Evolutionary conservation across 2,888 invertebrate species (phyloP).

Genomic region (Apomyelois bistriatella): DNA sequence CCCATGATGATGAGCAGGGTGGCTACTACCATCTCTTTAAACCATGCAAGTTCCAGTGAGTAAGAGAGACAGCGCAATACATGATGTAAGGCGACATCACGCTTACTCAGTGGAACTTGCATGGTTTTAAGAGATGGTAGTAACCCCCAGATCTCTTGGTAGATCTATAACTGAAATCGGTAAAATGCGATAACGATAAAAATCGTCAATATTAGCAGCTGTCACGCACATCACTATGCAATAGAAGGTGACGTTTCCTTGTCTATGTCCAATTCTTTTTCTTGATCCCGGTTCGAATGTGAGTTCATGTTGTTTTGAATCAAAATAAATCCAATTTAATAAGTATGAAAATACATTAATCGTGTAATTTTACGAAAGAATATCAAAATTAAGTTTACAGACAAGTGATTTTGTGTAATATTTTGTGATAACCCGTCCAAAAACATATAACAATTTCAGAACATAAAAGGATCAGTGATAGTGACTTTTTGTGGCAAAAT

Average conservation of each 20-base stretch:
- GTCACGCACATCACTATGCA: neutral
- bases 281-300: constrained; percentile 74
- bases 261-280: constrained; percentile 59
- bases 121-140: too few species aligned
- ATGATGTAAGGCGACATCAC: too few species aligned
- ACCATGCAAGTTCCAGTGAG: too few species aligned
- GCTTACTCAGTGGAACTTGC: too few species aligned
- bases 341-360: constrained; percentile 34
- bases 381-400: constrained; percentile 31
- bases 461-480: constrained; percentile 48
- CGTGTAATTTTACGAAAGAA: constrained; percentile 35
- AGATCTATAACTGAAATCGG: neutral
- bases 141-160: too few species aligned
- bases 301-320: constrained; percentile 62
- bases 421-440: constrained; percentile 31
- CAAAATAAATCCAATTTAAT: constrained; percentile 65
- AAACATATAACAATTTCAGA: constrained; percentile 36
- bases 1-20: too few species aligned
- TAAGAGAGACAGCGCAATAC: too few species aligned
- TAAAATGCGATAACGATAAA: neutral
- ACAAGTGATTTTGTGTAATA: constrained; percentile 54
- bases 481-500: constrained; percentile 33
- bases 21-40: too few species aligned
- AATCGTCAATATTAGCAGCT: neutral
- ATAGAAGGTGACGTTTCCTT: neutral